Base-by-base conservation (phyloP, 2,113 vertebrate genomes). In the mouse (Mus musculus) region DNA sequence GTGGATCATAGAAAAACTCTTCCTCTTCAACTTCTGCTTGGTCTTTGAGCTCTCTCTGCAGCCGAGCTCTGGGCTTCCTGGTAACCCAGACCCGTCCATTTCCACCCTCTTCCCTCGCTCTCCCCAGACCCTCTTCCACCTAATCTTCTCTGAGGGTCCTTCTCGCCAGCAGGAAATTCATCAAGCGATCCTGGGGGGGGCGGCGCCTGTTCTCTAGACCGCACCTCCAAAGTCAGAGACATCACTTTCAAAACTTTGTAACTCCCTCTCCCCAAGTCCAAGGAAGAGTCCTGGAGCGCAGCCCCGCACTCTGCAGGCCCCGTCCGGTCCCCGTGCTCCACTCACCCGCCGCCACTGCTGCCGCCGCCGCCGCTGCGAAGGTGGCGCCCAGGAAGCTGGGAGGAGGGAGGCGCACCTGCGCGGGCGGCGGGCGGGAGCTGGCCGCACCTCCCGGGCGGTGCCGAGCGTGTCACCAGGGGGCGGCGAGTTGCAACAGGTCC, bases 401-500 rank as follows among this genome's bases (percentile, higher is more conserved):
- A 59, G 42, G 87, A 72, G 59, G 89, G 89, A 65, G 33, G 59
- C 88, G 73, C 88, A 90, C 88, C 63, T 69, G 89, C 33, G 75
- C 49, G 77, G 77, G 73, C 49, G 77, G 77, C 49, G 77, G 77
- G 73, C 28, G 73, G 72, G 89, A 39, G 42, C 0, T 28, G 82
- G 33, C 93, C 93, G 94, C 96, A 63, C 96, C 96, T 80, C 30
- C 72, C 65, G 1, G 90, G 78, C 84, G 72, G 86, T 73, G 91
- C 93, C 0, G 85, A 39, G 90, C 97, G 90, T 97, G 96, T 98
- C 17, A 39, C 98, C 98, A 98, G 99, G 99, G 99, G 98, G 97
- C 98, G 98, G 99, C 99, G 95, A 98, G 99, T 99, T 98, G 97
- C 98, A 97, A 99, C 99, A 99, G 98, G 99, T 98, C 93, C 98